phyloP scores from a whole-genome alignment of 2,888 invertebrate species.

The Athalia cordata region DNA sequence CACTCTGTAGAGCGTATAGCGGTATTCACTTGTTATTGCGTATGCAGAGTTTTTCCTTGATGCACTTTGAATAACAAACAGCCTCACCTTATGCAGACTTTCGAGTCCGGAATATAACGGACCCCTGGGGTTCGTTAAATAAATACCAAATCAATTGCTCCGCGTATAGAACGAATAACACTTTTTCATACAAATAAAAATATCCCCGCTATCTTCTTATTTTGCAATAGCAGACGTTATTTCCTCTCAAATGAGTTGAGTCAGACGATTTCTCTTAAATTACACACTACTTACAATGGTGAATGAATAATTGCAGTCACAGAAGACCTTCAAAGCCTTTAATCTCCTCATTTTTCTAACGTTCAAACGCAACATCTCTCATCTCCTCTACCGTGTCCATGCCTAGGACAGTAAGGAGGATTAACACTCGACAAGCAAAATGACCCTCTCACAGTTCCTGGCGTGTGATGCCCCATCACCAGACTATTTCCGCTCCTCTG shows the following conservation, averaged over 20 bases:
- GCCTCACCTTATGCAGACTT: constrained; percentile 24
- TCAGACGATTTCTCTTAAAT: constrained; percentile 8
- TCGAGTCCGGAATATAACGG: constrained; percentile 12
- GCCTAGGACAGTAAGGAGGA: constrained; percentile 83
- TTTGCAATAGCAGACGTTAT: background rate
- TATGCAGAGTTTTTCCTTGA: constrained; percentile 30
- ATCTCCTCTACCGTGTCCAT: constrained; percentile 77
- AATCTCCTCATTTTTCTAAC: background rate
- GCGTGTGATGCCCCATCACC: constrained; percentile 83
- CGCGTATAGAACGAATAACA: background rate
- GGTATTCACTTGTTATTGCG: constrained; percentile 26
- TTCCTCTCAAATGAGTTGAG: constrained; percentile 10
- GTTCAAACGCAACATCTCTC: constrained; percentile 79
- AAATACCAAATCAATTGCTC: constrained; percentile 1
- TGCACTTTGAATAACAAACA: constrained; percentile 41
- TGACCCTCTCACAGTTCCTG: constrained; percentile 82
- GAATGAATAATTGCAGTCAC: background rate
- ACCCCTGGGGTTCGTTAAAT: background rate
- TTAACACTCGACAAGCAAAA: constrained; percentile 80
- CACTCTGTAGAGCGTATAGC: constrained; percentile 28
- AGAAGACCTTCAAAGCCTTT: constrained; percentile 6
- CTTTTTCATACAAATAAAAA: background rate
- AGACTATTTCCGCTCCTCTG: constrained; percentile 77
- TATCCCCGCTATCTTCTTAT: background rate
- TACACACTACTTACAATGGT: background rate